A percentile compares a stretch with the other conserved stretches of the same genome.
phyloP scores from a whole-genome alignment of 35 echinoderm and acorn worm species.

The Stichopus chloronotus region DNA sequence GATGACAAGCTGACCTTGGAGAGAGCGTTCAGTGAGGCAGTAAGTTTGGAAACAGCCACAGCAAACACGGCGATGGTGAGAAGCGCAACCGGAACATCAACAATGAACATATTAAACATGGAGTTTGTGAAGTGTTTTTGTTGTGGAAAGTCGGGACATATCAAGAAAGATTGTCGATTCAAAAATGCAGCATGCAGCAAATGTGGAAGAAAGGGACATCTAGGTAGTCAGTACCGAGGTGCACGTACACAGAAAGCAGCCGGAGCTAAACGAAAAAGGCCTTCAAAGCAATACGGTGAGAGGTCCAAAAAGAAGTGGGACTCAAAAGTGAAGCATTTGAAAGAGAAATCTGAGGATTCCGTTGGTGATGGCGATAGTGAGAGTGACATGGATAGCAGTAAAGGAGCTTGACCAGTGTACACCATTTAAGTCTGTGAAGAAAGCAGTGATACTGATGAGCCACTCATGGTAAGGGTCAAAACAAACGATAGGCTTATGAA shows the following conservation, averaged over 20 bases:
- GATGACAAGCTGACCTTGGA: conserved; percentile 7
- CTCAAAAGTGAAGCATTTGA: conserved; percentile 16
- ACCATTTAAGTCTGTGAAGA: neutral
- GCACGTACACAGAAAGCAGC: neutral
- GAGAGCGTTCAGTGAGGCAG: neutral
- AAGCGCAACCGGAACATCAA: neutral
- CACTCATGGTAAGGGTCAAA: neutral
- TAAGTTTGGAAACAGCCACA: neutral
- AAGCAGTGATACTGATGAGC: neutral
- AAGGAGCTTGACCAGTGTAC: neutral
- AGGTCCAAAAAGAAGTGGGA: neutral
- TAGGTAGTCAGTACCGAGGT: neutral
- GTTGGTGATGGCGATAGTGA: neutral
- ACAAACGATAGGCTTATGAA: neutral
- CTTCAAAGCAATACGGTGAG: neutral
- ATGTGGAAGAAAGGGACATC: neutral
- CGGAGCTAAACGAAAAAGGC: neutral
- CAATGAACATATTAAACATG: neutral
- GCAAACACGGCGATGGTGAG: neutral
- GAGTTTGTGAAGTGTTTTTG: neutral
- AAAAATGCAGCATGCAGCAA: neutral
- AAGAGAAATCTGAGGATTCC: neutral
- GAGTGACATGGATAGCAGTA: neutral
- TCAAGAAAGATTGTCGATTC: conserved; percentile 1
- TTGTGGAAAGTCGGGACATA: neutral